Conservation (phyloP, 2,888 invertebrate genomes). For the Ophonus ardosiacus region DNA sequence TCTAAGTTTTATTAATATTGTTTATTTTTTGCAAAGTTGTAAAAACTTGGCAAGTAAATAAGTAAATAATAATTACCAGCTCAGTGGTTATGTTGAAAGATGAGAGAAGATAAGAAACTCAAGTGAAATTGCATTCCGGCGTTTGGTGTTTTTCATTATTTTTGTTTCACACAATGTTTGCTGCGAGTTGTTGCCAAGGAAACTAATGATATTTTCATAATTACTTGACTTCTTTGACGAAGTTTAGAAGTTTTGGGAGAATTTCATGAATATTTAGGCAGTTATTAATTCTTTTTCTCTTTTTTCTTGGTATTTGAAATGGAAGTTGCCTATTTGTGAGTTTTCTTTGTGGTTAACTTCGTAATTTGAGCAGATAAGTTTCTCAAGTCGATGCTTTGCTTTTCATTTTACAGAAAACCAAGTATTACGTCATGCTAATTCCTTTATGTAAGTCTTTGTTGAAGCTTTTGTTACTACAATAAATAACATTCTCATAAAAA, state of each 20-base stretch:
- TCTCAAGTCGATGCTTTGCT: slow-evolving; percentile 33
- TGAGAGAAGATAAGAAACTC: slow-evolving; percentile 20
- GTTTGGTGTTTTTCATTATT: slow-evolving; percentile 53
- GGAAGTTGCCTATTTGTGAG: slow-evolving; percentile 50
- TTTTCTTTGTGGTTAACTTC: slow-evolving; percentile 53
- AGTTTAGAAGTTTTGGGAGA: slow-evolving; percentile 40
- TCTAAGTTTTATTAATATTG: neutral
- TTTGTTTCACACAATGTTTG: slow-evolving; percentile 54
- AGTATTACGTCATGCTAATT: slow-evolving; percentile 6
- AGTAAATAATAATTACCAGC: slow-evolving; percentile 6
- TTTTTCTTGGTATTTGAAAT: slow-evolving; percentile 51
- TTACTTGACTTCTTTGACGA: slow-evolving; percentile 57
- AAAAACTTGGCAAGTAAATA: neutral
- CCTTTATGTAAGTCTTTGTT: neutral
- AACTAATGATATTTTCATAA: slow-evolving; percentile 60
- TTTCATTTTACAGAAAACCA: slow-evolving; percentile 13
- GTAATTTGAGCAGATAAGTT: slow-evolving; percentile 45
- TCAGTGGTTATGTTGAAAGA: slow-evolving; percentile 12
- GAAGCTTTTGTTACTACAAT: neutral
- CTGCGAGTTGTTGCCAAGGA: slow-evolving; percentile 45
- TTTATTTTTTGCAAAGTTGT: neutral
- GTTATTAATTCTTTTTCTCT: slow-evolving; percentile 53
- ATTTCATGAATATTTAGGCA: slow-evolving; percentile 59
- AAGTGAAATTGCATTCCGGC: slow-evolving; percentile 24
- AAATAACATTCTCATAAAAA: neutral